Conservation (phyloP, 2,888 invertebrate species). For the Amblyteles armatorius region DNA sequence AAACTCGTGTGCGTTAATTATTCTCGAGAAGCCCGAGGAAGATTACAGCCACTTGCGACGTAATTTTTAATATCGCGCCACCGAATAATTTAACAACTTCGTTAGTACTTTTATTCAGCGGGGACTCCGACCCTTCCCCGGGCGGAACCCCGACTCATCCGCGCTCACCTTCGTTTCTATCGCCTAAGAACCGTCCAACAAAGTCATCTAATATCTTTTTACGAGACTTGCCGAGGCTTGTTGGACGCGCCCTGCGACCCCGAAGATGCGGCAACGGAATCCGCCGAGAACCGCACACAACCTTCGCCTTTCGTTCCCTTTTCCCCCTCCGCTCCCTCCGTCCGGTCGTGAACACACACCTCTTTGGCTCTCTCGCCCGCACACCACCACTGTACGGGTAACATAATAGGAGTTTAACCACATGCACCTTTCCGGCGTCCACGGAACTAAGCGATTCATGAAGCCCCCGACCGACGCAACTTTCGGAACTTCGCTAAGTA, state of each 20-base stretch:
- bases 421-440: constrained; percentile 59
- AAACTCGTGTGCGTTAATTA: not conserved
- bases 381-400: constrained; percentile 35
- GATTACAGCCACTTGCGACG: not conserved
- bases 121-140: not conserved
- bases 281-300: constrained; percentile 20
- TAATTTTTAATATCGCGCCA: not conserved
- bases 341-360: not conserved
- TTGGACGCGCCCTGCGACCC: constrained; percentile 22
- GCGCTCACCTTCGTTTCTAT: not conserved
- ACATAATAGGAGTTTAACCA: constrained; percentile 70
- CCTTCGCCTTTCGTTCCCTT: constrained; percentile 15
- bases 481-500: constrained; percentile 70
- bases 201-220: constrained; percentile 58
- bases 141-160: not conserved
- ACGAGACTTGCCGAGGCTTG: constrained; percentile 36
- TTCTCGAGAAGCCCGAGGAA: not conserved
- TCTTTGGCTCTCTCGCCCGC: not conserved
- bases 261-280: constrained; percentile 11
- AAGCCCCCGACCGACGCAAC: constrained; percentile 64
- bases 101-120: not conserved
- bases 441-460: constrained; percentile 68
- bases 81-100: not conserved
- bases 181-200: not conserved
- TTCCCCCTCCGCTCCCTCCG: not conserved